These are phyloP conservation scores for Liasis olivaceus DNA, from an alignment of 2,797 vertebrate genomes.

Conservation along the genomic window DNA sequence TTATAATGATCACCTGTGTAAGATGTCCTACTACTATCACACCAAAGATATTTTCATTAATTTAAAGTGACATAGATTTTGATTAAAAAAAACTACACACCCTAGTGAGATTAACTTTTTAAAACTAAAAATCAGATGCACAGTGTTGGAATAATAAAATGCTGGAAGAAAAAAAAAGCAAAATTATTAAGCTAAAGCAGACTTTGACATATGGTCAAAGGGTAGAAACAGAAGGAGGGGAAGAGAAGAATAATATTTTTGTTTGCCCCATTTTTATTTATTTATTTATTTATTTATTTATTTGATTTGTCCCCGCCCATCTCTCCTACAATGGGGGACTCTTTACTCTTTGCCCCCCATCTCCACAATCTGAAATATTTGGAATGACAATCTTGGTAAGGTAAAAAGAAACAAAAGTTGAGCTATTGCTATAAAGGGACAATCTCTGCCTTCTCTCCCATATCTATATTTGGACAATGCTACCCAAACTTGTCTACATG, in stretches of 20 bases:
- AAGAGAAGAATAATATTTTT: not conserved
- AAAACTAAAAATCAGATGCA: conserved; percentile 1
- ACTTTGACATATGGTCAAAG: not conserved
- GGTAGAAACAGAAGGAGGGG: not conserved
- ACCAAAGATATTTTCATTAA: not conserved
- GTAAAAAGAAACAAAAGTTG: not conserved
- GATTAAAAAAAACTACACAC: not conserved
- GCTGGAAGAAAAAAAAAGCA: not conserved
- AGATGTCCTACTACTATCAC: not conserved
- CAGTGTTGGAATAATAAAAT: not conserved
- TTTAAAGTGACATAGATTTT: not conserved
- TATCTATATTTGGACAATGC: not conserved
- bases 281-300: too few relatives aligned
- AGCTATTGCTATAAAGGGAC: not conserved
- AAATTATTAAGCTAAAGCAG: not conserved
- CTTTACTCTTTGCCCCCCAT: not conserved
- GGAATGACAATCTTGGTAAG: not conserved
- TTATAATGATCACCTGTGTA: not conserved
- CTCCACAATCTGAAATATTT: not conserved
- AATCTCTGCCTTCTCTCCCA: not conserved
- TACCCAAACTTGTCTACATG: not conserved
- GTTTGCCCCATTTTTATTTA: not conserved
- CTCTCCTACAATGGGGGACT: too few relatives aligned
- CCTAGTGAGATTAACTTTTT: not conserved
- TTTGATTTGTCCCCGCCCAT: too few relatives aligned